A percentile compares a stretch with the other conserved stretches of the same genome.
These are phyloP conservation scores for Ranitomeya imitator DNA, from an alignment of 2,113 vertebrate genomes.

Conservation along the genomic window DNA sequence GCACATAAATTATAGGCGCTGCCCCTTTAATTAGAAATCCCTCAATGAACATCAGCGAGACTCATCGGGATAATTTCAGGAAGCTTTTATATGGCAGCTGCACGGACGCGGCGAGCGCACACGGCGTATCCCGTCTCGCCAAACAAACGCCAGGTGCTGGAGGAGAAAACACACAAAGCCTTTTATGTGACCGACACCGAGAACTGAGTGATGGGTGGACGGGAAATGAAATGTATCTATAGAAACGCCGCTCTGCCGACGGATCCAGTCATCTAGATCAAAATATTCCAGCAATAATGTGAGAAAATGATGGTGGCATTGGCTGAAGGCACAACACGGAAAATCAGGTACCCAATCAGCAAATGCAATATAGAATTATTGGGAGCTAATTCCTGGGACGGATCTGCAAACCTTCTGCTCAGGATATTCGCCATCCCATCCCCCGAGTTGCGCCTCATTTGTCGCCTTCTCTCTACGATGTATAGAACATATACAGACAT, in stretches of 20 bases:
- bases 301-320: not conserved
- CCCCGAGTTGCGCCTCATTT: too few relatives aligned
- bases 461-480: too few relatives aligned
- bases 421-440: not conserved
- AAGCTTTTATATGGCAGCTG: not conserved
- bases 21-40: not conserved
- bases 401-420: not conserved
- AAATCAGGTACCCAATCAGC: not conserved
- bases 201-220: constrained; percentile 39
- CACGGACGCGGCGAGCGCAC: not conserved
- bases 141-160: constrained; percentile 33
- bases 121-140: constrained; percentile 45
- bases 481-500: too few relatives aligned
- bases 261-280: not conserved
- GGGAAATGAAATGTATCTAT: constrained; percentile 67
- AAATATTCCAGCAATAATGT: not conserved
- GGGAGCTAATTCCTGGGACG: not conserved
- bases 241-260: not conserved
- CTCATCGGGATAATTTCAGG: not conserved
- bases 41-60: not conserved
- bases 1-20: not conserved
- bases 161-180: constrained; percentile 25
- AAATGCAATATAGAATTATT: not conserved
- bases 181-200: constrained; percentile 4
- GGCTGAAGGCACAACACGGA: not conserved